Conservation (phyloP, 1,140 invertebrate species). For the Ericerus pela region DNA sequence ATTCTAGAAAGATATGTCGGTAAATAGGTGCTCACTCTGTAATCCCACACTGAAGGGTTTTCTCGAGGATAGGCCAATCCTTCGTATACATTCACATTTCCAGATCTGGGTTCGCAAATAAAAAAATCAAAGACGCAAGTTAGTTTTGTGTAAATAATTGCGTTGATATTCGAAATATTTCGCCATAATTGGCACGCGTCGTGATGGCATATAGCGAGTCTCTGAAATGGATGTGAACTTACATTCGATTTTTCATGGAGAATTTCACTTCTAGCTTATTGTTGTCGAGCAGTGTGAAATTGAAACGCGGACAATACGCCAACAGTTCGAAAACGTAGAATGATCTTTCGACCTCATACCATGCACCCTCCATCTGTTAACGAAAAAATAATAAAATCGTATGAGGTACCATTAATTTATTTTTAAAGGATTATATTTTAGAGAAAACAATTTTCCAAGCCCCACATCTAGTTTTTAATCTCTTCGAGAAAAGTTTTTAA, state of each 20-base stretch:
- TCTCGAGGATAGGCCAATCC: constrained; percentile 35
- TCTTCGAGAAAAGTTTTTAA: too few relatives aligned
- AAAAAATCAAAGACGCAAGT: not conserved
- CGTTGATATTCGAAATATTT: not conserved
- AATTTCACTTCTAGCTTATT: constrained; percentile 40
- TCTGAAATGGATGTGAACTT: constrained; percentile 23
- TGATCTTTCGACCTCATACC: constrained; percentile 54
- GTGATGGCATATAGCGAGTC: constrained; percentile 18
- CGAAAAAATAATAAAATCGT: constrained; percentile 12
- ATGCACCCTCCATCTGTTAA: constrained; percentile 46
- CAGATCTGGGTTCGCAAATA: constrained; percentile 32
- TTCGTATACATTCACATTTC: constrained; percentile 30
- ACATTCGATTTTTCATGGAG: constrained; percentile 45
- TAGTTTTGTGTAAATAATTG: not conserved
- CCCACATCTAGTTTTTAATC: too few relatives aligned
- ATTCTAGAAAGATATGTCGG: constrained; percentile 44
- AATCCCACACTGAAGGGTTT: constrained; percentile 36
- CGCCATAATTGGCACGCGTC: constrained; percentile 25
- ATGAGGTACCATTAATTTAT: too few relatives aligned
- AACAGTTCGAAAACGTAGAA: constrained; percentile 52
- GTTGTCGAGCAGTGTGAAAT: constrained; percentile 35
- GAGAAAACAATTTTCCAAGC: too few relatives aligned
- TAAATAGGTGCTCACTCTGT: constrained; percentile 40
- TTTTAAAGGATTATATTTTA: too few relatives aligned
- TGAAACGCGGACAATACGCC: constrained; percentile 44